Base-by-base conservation (phyloP, 2,888 invertebrate genomes). In the Tetragnatha montana region DNA sequence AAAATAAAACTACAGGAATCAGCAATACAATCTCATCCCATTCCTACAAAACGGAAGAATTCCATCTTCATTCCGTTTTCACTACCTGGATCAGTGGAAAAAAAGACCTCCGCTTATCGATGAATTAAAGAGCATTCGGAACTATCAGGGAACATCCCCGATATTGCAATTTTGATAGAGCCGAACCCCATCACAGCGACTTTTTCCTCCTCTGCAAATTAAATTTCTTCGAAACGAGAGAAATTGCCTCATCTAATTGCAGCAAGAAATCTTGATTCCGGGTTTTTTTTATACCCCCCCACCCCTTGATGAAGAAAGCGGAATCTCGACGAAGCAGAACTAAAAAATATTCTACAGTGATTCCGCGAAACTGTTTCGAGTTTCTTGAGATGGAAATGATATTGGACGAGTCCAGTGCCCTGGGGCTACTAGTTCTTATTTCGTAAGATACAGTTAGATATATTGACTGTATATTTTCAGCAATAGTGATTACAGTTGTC, bases 301-400 rank as follows among this genome's bases (percentile, higher is more conserved):
- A 21, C 51, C 22, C 12, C n/a, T 8, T 78, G 60, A 22, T 68
- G 80, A 47, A 17, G 69, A 69, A 68, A 68, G n/a, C 12, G 21
- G 10, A 81, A 17, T 81, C 49, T 8, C 47, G 73, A 60, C 22
- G 35, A n/a, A n/a, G n/a, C n/a, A n/a, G n/a, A n/a, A 74, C 60
- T 82, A 17, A 82, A 74, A 60, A 74, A 81, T 12, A 21, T 12
- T 60, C 19, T 49, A 81, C 17, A 81, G 35, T 71, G 71, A 81
- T 81, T 70, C 71, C 70, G 21, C 7, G 82, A 74, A 7, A 49
- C 73, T 82, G 74, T 82, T 82, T 73, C 10, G 82, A 73, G 74
- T 82, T 74, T 51, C 50, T 51, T 51, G 60, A 60, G 60, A 60
- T 17, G 82, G 51, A 76, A 50, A 35, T 47, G 73, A 82, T 74